Evolutionary conservation across 2,888 invertebrate genomes (phyloP).

Genomic region (Poecilobothrus nobilitatus): DNA sequence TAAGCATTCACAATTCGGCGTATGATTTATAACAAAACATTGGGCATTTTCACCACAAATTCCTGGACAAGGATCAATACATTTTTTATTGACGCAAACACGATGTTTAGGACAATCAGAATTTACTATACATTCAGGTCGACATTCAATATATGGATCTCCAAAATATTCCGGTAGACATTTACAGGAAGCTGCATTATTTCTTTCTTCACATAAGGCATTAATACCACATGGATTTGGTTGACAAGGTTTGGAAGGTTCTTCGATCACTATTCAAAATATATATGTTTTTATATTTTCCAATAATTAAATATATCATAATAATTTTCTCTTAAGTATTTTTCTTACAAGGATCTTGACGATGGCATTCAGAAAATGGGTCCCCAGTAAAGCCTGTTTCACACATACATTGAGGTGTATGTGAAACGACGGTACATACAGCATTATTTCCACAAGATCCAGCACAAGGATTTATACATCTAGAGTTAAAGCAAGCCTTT

Average conservation of each 20-base stretch:
- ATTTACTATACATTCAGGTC: constrained; percentile 60
- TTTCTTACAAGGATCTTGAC: constrained; percentile 45
- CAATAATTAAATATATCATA: background rate
- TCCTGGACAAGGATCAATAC: constrained; percentile 74
- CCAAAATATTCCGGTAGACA: constrained; percentile 57
- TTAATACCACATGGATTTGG: constrained; percentile 62
- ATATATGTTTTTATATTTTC: background rate
- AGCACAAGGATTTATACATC: constrained; percentile 54
- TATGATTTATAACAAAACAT: constrained; percentile 59
- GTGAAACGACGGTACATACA: constrained; percentile 51
- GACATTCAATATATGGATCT: constrained; percentile 56
- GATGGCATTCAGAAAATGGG: constrained; percentile 52
- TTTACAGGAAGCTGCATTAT: constrained; percentile 55
- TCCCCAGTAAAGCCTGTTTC: constrained; percentile 52
- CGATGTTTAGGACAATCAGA: constrained; percentile 55
- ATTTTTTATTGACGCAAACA: constrained; percentile 66
- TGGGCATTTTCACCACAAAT: constrained; percentile 74
- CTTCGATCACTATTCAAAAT: constrained; percentile 42
- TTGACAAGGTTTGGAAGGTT: constrained; percentile 50
- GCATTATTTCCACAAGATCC: constrained; percentile 61
- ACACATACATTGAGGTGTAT: constrained; percentile 48
- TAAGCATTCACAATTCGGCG: constrained; percentile 56
- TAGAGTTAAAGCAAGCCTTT: constrained; percentile 47
- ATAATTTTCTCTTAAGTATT: background rate
- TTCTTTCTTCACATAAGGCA: constrained; percentile 55